Percentiles rank a stretch among this genome's conserved stretches.
These are phyloP conservation scores for Chrysolina haemoptera DNA, from an alignment of 2,888 invertebrate genomes.

Conservation along the genomic window DNA sequence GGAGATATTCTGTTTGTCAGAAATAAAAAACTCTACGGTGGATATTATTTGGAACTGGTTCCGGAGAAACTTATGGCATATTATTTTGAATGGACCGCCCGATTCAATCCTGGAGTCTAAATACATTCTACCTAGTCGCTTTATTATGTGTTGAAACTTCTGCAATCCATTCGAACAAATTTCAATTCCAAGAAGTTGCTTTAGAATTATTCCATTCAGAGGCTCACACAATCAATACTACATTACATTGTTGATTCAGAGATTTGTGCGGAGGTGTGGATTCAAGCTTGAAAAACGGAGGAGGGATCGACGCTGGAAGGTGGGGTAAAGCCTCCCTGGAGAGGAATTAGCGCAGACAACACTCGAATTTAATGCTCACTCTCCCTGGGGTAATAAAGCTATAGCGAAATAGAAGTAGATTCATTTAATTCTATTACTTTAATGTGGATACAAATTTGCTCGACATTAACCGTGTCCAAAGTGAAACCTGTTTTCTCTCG, in stretches of 20 bases:
- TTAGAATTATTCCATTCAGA: slow-evolving; percentile 40
- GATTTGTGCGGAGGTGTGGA: slow-evolving; percentile 56
- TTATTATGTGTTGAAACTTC: background rate
- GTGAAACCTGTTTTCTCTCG: slow-evolving; percentile 21
- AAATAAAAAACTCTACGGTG: too few relatives aligned
- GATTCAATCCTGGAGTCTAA: too few relatives aligned
- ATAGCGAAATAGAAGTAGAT: slow-evolving; percentile 68
- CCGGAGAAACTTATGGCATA: too few relatives aligned
- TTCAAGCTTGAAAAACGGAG: slow-evolving; percentile 53
- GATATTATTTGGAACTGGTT: too few relatives aligned
- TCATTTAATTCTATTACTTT: slow-evolving; percentile 74
- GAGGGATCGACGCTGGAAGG: slow-evolving; percentile 33
- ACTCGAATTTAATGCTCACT: slow-evolving; percentile 66
- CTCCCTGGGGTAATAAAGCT: slow-evolving; percentile 66
- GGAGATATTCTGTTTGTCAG: too few relatives aligned
- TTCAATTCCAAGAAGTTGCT: slow-evolving; percentile 6
- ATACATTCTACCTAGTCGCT: too few relatives aligned
- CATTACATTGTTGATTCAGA: slow-evolving; percentile 40
- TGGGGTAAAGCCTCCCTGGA: slow-evolving; percentile 65
- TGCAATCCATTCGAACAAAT: background rate
- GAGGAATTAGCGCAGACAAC: slow-evolving; percentile 68
- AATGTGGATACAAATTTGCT: slow-evolving; percentile 71
- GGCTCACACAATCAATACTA: slow-evolving; percentile 35
- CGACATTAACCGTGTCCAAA: slow-evolving; percentile 27
- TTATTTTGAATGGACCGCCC: too few relatives aligned